Percentiles rank a stretch among this genome's conserved stretches.
These are phyloP conservation scores for Eulimnadia texana DNA, from an alignment of 1,140 invertebrate genomes.

Conservation along the genomic window DNA sequence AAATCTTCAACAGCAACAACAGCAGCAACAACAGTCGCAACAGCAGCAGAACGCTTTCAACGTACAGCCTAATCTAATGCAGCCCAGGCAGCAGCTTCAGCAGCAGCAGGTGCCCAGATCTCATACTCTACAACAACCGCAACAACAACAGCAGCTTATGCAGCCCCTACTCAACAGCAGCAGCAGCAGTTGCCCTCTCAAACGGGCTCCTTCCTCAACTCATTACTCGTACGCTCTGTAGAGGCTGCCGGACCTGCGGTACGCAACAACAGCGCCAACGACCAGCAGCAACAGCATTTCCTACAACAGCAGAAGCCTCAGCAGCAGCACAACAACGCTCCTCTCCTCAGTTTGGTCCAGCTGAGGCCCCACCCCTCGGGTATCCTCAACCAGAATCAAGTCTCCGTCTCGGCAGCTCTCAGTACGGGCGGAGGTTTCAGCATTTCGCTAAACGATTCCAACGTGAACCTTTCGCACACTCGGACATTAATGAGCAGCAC, in stretches of 20 bases:
- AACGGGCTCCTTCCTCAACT: constrained; percentile 10
- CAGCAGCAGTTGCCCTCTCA: constrained; percentile 24
- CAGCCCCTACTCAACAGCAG: constrained; percentile 19
- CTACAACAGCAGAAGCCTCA: constrained; percentile 18
- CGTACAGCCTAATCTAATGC: neutral
- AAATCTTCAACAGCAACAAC: constrained; percentile 17
- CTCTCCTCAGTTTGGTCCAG: neutral
- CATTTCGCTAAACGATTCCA: constrained; percentile 18
- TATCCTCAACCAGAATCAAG: constrained; percentile 10
- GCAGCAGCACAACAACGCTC: constrained; percentile 17
- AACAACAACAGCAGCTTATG: constrained; percentile 14
- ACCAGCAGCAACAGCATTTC: constrained; percentile 2
- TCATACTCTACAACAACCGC: constrained; percentile 15
- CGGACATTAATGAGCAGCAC: constrained; percentile 21
- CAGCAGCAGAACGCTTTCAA: neutral
- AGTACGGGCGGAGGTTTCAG: constrained; percentile 14
- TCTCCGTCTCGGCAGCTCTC: constrained; percentile 9
- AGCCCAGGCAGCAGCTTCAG: constrained; percentile 17
- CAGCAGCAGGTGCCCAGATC: neutral
- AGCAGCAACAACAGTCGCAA: constrained; percentile 12
- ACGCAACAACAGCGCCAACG: constrained; percentile 3
- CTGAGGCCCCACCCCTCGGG: neutral
- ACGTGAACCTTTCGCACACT: constrained; percentile 21
- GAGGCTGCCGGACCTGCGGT: neutral
- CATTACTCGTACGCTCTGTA: constrained; percentile 2